Conservation (phyloP, 2,113 vertebrate genomes). For the Aythya baeri region DNA sequence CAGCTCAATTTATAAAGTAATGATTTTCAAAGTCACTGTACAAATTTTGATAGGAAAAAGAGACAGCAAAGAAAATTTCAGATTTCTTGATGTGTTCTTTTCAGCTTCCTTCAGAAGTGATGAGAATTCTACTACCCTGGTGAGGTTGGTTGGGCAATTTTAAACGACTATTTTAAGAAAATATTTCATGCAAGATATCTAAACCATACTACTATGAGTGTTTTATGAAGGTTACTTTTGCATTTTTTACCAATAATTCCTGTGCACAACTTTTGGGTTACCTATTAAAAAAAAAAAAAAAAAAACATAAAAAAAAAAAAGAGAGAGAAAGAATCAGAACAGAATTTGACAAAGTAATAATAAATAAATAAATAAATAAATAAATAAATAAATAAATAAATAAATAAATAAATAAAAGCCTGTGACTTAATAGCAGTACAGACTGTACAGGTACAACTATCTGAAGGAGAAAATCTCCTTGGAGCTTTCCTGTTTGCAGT, state of each 20-base stretch:
- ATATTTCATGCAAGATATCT: neutral
- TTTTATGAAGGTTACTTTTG: neutral
- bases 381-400: too few relatives aligned
- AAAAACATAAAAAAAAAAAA: rapidly evolving
- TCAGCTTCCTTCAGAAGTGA: neutral
- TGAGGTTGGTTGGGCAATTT: neutral
- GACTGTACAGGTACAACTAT: neutral
- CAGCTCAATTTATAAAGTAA: neutral
- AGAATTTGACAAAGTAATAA: neutral
- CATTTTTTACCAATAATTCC: neutral
- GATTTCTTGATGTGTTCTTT: neutral
- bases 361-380: too few relatives aligned
- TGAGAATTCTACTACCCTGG: neutral
- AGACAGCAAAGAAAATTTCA: neutral
- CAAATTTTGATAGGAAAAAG: neutral
- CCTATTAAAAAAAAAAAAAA: neutral
- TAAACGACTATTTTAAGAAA: neutral
- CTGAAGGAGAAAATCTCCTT: neutral
- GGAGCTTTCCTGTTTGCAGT: neutral
- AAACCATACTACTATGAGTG: neutral
- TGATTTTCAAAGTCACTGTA: neutral
- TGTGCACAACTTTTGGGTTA: neutral
- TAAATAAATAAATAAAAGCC: too few relatives aligned
- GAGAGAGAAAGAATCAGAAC: too few relatives aligned
- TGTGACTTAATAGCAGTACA: neutral